A percentile compares a stretch with the other conserved stretches of the same genome.
Evolutionary conservation across 2,797 vertebrate genomes (phyloP).

Genomic region (Pangasius mekongensis): DNA sequence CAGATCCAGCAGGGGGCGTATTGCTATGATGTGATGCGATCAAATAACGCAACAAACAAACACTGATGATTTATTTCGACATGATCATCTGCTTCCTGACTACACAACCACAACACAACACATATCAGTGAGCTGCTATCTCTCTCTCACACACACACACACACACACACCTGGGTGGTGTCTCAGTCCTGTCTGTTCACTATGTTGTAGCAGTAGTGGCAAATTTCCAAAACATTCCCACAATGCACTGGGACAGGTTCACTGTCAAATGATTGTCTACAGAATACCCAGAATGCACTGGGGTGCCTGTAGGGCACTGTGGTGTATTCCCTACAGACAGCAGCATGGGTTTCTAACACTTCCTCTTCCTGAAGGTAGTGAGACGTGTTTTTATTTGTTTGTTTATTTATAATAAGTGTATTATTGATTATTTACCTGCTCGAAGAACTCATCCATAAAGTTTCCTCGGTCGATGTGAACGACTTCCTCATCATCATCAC

Average conservation of each 20-base stretch:
- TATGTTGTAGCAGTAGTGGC: not conserved
- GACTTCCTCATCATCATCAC: constrained; percentile 92
- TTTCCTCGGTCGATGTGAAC: constrained; percentile 91
- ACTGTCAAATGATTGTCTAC: not conserved
- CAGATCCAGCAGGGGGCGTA: not conserved
- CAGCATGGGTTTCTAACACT: not conserved
- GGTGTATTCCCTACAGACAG: not conserved
- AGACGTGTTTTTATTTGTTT: not conserved
- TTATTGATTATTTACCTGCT: constrained; percentile 79
- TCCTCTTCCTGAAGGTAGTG: not conserved
- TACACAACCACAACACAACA: not conserved
- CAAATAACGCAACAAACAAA: not conserved
- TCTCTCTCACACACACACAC: not conserved
- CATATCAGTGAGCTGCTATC: not conserved
- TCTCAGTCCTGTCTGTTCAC: not conserved
- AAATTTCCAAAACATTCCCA: constrained; percentile 16
- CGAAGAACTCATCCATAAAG: constrained; percentile 96
- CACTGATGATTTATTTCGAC: not conserved
- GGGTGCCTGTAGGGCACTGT: not conserved
- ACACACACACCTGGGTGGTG: not conserved
- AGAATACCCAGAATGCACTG: constrained; percentile 1
- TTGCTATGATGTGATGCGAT: not conserved
- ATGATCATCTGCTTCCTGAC: not conserved
- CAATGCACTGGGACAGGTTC: not conserved
- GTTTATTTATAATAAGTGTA: not conserved